A percentile compares a stretch with the other conserved stretches of the same genome.
Conservation (phyloP, 1,140 invertebrate species). For the Brevipalpus yothersi region DNA sequence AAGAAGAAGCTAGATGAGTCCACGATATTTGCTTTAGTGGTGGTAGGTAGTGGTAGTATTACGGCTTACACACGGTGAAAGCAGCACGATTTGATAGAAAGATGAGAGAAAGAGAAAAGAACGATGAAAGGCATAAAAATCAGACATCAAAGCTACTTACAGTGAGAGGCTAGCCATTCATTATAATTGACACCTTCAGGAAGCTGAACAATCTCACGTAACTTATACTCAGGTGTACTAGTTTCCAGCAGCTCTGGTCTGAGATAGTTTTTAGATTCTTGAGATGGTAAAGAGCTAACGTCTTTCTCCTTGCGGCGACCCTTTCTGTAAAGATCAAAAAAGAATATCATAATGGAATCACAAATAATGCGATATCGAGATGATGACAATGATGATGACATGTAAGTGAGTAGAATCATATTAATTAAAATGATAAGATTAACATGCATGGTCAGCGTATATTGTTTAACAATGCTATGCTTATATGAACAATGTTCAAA, state of each 20-base stretch:
- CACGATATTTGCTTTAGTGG: too few species aligned
- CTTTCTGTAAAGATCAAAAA: slow-evolving; percentile 47
- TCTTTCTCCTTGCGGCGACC: slow-evolving; percentile 77
- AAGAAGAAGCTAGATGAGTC: too few species aligned
- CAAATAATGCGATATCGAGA: background rate
- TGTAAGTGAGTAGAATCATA: background rate
- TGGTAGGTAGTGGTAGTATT: too few species aligned
- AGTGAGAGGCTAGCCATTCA: slow-evolving; percentile 95
- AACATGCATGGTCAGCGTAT: background rate
- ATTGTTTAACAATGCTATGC: background rate
- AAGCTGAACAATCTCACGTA: slow-evolving; percentile 70
- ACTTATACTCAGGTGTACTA: slow-evolving; percentile 60
- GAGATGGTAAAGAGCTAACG: slow-evolving; percentile 25
- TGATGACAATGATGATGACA: background rate
- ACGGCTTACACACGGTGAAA: too few species aligned
- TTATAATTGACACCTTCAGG: slow-evolving; percentile 82
- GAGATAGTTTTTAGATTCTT: slow-evolving; percentile 73
- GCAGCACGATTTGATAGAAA: too few species aligned
- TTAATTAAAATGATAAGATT: background rate
- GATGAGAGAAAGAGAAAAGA: too few species aligned
- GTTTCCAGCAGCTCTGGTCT: slow-evolving; percentile 64
- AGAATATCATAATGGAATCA: background rate
- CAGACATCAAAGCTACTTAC: slow-evolving; percentile 30
- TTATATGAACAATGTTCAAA: background rate
- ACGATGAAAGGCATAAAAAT: too few species aligned